A percentile compares a stretch with the other conserved stretches of the same genome.
Conservation (phyloP, 2,888 invertebrate species). For the Andrena trimmerana region DNA sequence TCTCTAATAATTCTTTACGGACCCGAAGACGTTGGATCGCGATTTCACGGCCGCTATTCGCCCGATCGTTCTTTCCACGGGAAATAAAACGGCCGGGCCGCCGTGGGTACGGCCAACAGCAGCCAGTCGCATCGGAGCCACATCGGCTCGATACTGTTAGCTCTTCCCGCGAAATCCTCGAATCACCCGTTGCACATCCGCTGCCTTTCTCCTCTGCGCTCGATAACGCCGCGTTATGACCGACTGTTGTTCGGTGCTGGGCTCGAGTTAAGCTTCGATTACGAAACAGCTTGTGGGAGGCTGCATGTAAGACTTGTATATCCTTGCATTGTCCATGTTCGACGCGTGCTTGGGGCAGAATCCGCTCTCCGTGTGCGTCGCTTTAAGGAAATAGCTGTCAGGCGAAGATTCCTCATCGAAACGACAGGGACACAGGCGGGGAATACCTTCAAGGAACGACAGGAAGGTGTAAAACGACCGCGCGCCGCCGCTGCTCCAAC, state of each 20-base stretch:
- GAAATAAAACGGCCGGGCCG: slow-evolving; percentile 52
- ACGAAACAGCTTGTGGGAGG: neutral
- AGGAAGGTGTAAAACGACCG: slow-evolving; percentile 45
- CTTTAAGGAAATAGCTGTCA: neutral
- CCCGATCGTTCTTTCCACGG: slow-evolving; percentile 64
- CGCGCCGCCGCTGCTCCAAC: slow-evolving; percentile 9
- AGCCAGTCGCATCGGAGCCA: slow-evolving; percentile 69
- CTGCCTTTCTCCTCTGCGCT: neutral
- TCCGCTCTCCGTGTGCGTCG: too few relatives aligned
- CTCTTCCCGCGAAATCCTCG: slow-evolving; percentile 48
- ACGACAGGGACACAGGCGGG: neutral
- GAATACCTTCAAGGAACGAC: slow-evolving; percentile 16
- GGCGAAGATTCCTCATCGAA: slow-evolving; percentile 2
- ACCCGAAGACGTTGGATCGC: slow-evolving; percentile 70
- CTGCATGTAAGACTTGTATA: too few relatives aligned
- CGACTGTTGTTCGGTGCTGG: neutral
- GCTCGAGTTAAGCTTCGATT: neutral
- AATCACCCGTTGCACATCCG: slow-evolving; percentile 26
- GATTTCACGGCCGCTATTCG: slow-evolving; percentile 76
- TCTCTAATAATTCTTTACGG: slow-evolving; percentile 66
- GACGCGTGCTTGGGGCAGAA: neutral
- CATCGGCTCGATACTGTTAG: slow-evolving; percentile 72
- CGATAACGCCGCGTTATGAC: slow-evolving; percentile 16
- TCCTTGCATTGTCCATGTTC: too few relatives aligned
- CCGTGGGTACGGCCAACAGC: slow-evolving; percentile 66